Conservation (phyloP, 30 jellyfish, hydroid and myxozoan genomes). For the Aurelia aurita region DNA sequence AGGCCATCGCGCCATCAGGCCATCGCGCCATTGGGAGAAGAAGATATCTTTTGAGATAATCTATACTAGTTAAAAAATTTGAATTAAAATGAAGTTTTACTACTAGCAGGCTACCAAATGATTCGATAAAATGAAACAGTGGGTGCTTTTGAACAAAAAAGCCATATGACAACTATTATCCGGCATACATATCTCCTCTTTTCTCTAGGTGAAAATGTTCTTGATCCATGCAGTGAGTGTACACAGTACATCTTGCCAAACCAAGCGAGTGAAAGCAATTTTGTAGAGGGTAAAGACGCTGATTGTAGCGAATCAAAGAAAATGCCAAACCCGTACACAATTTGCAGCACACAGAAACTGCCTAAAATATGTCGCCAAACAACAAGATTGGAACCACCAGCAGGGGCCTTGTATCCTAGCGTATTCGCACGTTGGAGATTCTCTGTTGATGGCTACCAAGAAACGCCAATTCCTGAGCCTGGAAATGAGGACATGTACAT, state of each 20-base stretch:
- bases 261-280: conserved; percentile 7
- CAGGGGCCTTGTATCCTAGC: conserved; percentile 19
- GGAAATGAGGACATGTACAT: conserved; percentile 24
- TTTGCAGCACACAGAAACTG: conserved; percentile 8
- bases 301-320: neutral
- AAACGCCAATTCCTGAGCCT: conserved; percentile 22
- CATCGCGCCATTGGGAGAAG: too few relatives aligned
- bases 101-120: too few relatives aligned
- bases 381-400: neutral
- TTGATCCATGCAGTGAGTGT: conserved; percentile 17
- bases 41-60: too few relatives aligned
- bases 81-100: too few relatives aligned
- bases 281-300: conserved; percentile 7
- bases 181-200: neutral
- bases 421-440: conserved; percentile 9
- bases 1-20: too few relatives aligned
- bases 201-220: conserved; percentile 14
- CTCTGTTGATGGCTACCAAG: conserved; percentile 6
- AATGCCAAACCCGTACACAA: conserved; percentile 8
- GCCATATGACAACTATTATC: too few relatives aligned
- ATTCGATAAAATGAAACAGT: too few relatives aligned
- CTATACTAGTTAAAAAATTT: too few relatives aligned
- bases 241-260: conserved; percentile 15
- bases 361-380: conserved; percentile 3
- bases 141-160: too few relatives aligned